phyloP scores from a whole-genome alignment of 1,140 invertebrate species.

The Achatina immaculata region DNA sequence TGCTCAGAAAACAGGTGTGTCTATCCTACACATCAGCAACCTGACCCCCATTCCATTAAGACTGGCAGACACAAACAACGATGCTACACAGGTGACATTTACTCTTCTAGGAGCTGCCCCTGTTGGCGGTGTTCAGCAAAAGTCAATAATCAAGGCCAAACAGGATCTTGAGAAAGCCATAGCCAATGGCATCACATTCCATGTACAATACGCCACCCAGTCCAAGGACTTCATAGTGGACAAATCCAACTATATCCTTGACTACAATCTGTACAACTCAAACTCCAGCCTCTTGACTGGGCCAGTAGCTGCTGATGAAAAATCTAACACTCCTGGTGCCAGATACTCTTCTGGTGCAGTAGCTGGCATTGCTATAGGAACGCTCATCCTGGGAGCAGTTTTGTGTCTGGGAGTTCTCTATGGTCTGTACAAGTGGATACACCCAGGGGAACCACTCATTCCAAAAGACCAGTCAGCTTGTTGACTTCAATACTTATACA shows the following conservation, averaged over 20 bases:
- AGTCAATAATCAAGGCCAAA: neutral
- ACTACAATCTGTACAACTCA: neutral
- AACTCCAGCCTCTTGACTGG: neutral
- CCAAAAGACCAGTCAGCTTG: neutral
- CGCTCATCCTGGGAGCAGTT: neutral
- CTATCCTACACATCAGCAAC: conserved; percentile 10
- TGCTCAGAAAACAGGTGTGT: conserved; percentile 4
- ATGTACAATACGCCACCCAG: neutral
- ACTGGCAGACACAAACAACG: too few species aligned
- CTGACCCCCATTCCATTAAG: neutral
- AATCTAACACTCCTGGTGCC: neutral
- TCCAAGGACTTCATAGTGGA: conserved; percentile 24
- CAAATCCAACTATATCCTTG: neutral
- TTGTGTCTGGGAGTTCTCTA: neutral
- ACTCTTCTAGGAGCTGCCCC: conserved; percentile 14
- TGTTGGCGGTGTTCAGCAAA: neutral
- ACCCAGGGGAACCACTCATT: neutral
- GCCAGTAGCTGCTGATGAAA: neutral
- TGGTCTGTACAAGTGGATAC: neutral
- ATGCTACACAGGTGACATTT: conserved; percentile 17
- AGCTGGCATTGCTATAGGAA: neutral
- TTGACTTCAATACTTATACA: neutral
- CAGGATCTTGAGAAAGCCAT: neutral
- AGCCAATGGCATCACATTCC: neutral
- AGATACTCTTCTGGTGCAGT: neutral